These are phyloP conservation scores for Stegastes partitus DNA, from an alignment of 2,113 vertebrate species.

Conservation along the genomic window DNA sequence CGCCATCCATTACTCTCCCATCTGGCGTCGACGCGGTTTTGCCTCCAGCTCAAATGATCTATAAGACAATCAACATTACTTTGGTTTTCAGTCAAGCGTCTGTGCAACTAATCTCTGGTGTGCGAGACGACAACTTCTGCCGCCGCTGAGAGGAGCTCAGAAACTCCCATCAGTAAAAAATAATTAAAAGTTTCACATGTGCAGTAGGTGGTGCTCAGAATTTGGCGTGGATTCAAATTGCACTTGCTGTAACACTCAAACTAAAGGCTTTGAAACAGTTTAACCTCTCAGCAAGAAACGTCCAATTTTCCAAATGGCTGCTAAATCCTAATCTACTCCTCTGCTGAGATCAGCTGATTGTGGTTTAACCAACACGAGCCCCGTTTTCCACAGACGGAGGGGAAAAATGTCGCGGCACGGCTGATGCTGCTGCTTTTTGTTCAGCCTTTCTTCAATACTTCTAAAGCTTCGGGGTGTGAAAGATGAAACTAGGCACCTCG, in stretches of 20 bases:
- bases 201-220: conserved; percentile 31
- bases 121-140: conserved; percentile 10
- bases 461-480: conserved; percentile 1
- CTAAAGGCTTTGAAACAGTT: conserved; percentile 30
- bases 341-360: conserved; percentile 26
- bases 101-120: conserved; percentile 54
- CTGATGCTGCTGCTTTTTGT: conserved; percentile 9
- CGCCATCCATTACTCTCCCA: conserved; percentile 34
- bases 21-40: conserved; percentile 34
- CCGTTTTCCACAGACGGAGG: conserved; percentile 14
- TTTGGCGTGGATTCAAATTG: conserved; percentile 65
- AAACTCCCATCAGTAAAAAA: conserved; percentile 40
- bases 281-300: conserved; percentile 39
- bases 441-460: background rate
- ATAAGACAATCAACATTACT: conserved; percentile 53
- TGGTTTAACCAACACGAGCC: conserved; percentile 8
- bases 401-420: background rate
- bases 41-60: conserved; percentile 42
- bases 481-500: background rate
- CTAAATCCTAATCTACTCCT: conserved; percentile 51
- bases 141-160: background rate
- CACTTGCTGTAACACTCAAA: conserved; percentile 67
- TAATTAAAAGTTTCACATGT: conserved; percentile 6
- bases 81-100: conserved; percentile 73
- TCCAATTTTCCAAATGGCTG: conserved; percentile 61